phyloP scores from a whole-genome alignment of 2,888 invertebrate genomes.

The Blastobasis lacticolella region DNA sequence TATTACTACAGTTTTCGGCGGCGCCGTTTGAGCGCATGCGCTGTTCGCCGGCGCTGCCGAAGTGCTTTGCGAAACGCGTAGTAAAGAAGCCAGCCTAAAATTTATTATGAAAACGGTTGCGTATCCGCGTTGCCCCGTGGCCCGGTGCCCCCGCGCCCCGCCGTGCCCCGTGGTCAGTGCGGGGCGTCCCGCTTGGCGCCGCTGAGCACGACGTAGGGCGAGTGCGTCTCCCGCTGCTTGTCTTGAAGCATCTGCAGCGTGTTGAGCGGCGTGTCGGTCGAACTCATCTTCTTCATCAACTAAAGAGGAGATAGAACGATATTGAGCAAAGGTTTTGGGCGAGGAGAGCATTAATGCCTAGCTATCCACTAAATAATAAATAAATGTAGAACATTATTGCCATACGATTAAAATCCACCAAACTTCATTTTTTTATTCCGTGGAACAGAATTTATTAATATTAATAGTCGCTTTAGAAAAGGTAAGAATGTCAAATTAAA shows the following conservation, averaged over 20 bases:
- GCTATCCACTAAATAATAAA: neutral
- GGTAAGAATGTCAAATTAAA: too few species aligned
- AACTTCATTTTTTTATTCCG: too few species aligned
- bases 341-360: too few species aligned
- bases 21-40: constrained; percentile 13
- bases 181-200: constrained; percentile 80
- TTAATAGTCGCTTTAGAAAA: too few species aligned
- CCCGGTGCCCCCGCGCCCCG: neutral
- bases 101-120: neutral
- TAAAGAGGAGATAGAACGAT: constrained; percentile 29
- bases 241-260: constrained; percentile 95
- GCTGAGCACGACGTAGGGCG: constrained; percentile 93
- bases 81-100: neutral
- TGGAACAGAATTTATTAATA: too few species aligned
- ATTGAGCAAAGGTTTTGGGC: neutral
- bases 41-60: neutral
- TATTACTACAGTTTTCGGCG: constrained; percentile 8
- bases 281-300: constrained; percentile 98
- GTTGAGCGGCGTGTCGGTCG: constrained; percentile 96
- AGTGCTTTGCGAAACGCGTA: neutral
- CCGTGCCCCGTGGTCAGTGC: constrained; percentile 20
- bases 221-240: constrained; percentile 95
- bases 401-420: too few species aligned
- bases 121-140: neutral
- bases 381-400: too few species aligned